Conservation (phyloP, 1,140 invertebrate species). For the Palaemon carinicauda region DNA sequence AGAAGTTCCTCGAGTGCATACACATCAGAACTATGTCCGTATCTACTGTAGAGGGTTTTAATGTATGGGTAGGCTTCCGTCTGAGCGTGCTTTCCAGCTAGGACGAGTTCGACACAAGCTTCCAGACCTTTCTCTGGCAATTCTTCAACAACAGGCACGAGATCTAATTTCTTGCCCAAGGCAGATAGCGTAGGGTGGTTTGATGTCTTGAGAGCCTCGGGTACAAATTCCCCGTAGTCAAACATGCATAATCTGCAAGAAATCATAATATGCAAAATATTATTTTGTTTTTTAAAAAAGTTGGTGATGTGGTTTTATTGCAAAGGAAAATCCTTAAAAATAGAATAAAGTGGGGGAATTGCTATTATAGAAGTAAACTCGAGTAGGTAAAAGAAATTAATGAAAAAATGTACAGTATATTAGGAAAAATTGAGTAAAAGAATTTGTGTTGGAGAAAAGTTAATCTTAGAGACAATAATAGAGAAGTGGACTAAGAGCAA, state of each 20-base stretch:
- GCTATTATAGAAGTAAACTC: no score
- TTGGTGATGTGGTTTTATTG: no score
- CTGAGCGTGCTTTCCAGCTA: not conserved
- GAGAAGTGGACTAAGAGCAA: no score
- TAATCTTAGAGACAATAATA: no score
- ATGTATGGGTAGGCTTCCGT: not conserved
- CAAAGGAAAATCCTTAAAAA: no score
- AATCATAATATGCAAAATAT: no score
- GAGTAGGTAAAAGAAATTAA: no score
- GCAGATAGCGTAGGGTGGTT: not conserved
- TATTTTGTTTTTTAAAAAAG: no score
- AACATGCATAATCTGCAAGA: constrained; percentile 26
- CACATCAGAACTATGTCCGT: not conserved
- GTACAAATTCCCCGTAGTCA: constrained; percentile 37
- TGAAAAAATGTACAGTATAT: no score
- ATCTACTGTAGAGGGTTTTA: not conserved
- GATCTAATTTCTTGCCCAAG: not conserved
- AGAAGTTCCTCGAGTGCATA: not conserved
- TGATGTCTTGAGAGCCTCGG: constrained; percentile 9
- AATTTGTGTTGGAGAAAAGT: no score
- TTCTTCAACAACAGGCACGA: not conserved
- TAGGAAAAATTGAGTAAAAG: no score
- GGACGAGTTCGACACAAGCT: not conserved
- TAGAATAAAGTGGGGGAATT: no score
- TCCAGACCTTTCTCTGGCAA: not conserved